Percentiles rank a stretch among this genome's conserved stretches.
These are phyloP conservation scores for Guaruba guarouba DNA, from an alignment of 2,113 vertebrate species.

Conservation along the genomic window DNA sequence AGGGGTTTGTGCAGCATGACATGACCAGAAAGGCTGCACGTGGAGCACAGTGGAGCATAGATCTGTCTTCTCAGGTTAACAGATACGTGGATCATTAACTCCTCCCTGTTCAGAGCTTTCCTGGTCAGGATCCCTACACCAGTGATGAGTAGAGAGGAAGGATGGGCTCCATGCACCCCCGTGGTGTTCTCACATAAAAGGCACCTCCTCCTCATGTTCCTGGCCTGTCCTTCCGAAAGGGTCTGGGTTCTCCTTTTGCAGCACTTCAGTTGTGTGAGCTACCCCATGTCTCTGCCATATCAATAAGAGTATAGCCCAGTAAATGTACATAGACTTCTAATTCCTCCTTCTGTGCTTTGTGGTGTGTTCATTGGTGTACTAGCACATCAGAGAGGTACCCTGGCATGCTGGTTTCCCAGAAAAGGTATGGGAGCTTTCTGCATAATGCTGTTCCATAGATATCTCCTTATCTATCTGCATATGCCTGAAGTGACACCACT, in stretches of 20 bases:
- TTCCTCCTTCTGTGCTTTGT: background rate
- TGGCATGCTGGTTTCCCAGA: background rate
- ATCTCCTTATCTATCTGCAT: background rate
- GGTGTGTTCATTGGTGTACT: background rate
- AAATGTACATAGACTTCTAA: background rate
- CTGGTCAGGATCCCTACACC: background rate
- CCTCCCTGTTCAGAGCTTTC: background rate
- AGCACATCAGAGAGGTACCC: background rate
- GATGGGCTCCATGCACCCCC: background rate
- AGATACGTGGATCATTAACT: background rate
- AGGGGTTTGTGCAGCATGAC: background rate
- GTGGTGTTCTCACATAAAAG: background rate
- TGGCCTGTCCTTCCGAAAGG: background rate
- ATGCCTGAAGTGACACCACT: background rate
- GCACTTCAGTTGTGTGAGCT: background rate
- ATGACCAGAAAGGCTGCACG: background rate
- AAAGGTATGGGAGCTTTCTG: background rate
- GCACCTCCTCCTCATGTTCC: background rate
- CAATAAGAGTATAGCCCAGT: background rate
- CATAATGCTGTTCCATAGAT: background rate
- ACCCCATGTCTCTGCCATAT: background rate
- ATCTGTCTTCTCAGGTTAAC: background rate
- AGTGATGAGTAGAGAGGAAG: background rate
- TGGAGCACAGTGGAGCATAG: background rate
- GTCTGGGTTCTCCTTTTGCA: background rate